A percentile compares a stretch with the other conserved stretches of the same genome.
Evolutionary conservation across 2,113 vertebrate genomes (phyloP).

Genomic region (Phalacrocorax pelagicus): DNA sequence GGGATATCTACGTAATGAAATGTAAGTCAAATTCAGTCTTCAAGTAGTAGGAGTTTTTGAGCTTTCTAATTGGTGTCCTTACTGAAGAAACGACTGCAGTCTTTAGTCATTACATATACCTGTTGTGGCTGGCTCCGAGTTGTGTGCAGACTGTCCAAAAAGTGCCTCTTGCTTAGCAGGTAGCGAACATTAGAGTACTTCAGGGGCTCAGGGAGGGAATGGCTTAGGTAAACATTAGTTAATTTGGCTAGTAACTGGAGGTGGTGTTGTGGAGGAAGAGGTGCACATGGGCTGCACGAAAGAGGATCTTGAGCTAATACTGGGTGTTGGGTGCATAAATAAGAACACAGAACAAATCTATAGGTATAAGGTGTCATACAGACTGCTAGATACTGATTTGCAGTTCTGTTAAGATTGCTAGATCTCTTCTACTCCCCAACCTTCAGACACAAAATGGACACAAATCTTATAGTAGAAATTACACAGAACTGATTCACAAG

Average conservation of each 20-base stretch:
- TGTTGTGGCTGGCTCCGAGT: not conserved
- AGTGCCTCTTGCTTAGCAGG: not conserved
- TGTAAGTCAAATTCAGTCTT: not conserved
- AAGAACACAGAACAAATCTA: not conserved
- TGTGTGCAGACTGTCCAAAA: not conserved
- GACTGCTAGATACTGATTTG: no score
- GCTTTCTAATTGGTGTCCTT: not conserved
- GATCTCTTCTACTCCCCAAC: not conserved
- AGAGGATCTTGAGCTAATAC: not conserved
- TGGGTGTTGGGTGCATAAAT: not conserved
- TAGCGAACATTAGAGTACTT: not conserved
- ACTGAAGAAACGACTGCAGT: not conserved
- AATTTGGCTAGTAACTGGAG: not conserved
- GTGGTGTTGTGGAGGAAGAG: not conserved
- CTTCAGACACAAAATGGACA: not conserved
- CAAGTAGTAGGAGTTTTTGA: not conserved
- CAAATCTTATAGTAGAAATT: accelerated
- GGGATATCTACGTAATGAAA: not conserved
- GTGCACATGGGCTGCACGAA: not conserved
- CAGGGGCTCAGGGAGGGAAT: not conserved
- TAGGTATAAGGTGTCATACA: not conserved
- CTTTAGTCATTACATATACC: not conserved
- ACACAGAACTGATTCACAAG: not conserved
- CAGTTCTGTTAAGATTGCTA: not conserved
- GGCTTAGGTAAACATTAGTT: not conserved